Evolutionary conservation across 2,888 invertebrate genomes (phyloP).

Genomic region (Hemicrepidius hirtus): DNA sequence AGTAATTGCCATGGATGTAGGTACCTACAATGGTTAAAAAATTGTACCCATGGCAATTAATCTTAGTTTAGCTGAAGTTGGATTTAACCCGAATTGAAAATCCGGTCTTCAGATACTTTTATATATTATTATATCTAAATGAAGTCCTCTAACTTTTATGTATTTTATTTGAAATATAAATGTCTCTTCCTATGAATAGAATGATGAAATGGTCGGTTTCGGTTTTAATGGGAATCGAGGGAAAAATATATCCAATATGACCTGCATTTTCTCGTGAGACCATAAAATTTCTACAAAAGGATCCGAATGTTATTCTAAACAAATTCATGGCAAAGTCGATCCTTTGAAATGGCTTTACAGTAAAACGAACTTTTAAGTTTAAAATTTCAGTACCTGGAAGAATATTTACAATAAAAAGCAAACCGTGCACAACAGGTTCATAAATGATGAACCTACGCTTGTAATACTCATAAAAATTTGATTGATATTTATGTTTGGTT

Average conservation of each 20-base stretch:
- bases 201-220: constrained; percentile 11
- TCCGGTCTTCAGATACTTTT: too few species aligned
- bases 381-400: neutral
- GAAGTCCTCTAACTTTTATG: too few species aligned
- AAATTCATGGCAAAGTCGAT: too few species aligned
- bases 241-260: neutral
- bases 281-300: constrained; percentile 14
- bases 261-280: constrained; percentile 25
- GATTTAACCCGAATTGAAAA: too few species aligned
- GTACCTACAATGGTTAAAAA: too few species aligned
- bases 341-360: neutral
- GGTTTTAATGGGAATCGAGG: constrained; percentile 7
- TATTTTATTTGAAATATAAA: too few species aligned
- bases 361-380: neutral
- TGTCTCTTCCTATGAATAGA: neutral
- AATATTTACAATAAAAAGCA: neutral
- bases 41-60: too few species aligned
- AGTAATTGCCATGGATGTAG: too few species aligned
- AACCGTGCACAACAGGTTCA: constrained; percentile 16
- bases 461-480: constrained; percentile 17
- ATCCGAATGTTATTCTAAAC: neutral
- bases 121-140: too few species aligned
- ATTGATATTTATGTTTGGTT: constrained; percentile 32
- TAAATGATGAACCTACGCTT: constrained; percentile 12
- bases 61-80: too few species aligned